Evolutionary conservation across 2,113 vertebrate genomes (phyloP).

Genomic region (Gymnobelideus leadbeateri): DNA sequence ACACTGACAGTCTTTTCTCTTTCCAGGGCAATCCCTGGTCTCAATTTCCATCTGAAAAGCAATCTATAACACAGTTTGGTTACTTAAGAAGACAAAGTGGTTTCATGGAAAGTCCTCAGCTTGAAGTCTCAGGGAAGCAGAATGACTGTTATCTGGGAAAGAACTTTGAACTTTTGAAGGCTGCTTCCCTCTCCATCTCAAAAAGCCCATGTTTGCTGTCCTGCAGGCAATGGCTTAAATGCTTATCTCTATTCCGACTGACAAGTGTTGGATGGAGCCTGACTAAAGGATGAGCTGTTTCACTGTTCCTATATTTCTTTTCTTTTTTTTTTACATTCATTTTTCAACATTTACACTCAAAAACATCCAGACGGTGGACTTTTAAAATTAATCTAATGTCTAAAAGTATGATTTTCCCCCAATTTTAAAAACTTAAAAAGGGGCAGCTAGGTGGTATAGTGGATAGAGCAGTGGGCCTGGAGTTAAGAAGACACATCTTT

Average conservation of each 20-base stretch:
- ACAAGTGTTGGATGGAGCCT: background rate
- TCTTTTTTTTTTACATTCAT: background rate
- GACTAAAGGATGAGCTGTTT: background rate
- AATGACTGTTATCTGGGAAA: conserved; percentile 5
- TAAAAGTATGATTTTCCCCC: conserved; percentile 48
- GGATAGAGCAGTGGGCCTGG: background rate
- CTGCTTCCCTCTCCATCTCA: background rate
- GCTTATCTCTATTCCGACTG: background rate
- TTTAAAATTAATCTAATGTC: conserved; percentile 24
- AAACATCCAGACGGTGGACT: background rate
- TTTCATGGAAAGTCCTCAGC: background rate
- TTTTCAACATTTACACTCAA: conserved; percentile 7
- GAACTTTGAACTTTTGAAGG: background rate
- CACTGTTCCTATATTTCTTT: background rate
- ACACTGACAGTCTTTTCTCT: background rate
- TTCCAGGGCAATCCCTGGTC: background rate
- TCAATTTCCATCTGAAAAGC: conserved; percentile 19
- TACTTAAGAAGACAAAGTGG: conserved; percentile 9
- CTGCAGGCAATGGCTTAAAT: background rate
- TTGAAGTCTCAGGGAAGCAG: conserved; percentile 6
- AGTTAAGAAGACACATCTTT: background rate
- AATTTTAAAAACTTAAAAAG: conserved; percentile 41
- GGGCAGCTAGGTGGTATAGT: background rate
- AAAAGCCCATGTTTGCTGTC: conserved; percentile 9
- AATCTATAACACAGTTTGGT: background rate